Percentiles rank a stretch among this genome's conserved stretches.
Conservation (phyloP, 2,113 vertebrate species). For the Ranitomeya imitator region DNA sequence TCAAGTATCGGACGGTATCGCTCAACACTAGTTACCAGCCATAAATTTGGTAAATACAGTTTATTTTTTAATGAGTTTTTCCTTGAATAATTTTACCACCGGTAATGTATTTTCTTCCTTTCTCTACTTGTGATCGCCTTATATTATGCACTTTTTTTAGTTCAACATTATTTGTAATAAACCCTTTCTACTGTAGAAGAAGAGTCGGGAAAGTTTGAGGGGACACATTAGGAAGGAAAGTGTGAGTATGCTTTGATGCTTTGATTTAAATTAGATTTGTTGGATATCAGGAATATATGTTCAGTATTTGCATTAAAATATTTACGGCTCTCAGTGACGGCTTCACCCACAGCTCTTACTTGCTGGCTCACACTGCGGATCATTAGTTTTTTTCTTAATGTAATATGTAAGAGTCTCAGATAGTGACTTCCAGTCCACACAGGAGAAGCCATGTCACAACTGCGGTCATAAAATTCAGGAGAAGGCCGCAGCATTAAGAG, state of each 20-base stretch:
- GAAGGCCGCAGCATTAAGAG: too few species aligned
- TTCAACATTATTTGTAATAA: slow-evolving; percentile 28
- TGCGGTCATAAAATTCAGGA: too few species aligned
- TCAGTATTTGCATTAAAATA: too few species aligned
- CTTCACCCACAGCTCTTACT: too few species aligned
- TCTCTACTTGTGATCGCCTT: slow-evolving; percentile 38
- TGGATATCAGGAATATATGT: neutral
- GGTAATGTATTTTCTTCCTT: slow-evolving; percentile 17
- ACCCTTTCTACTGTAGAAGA: slow-evolving; percentile 9
- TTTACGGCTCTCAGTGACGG: too few species aligned
- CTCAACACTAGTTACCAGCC: slow-evolving; percentile 3
- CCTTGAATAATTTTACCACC: slow-evolving; percentile 49
- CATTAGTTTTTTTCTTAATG: too few species aligned
- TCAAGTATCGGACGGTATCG: too few species aligned
- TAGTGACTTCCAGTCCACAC: too few species aligned
- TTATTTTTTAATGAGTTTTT: slow-evolving; percentile 55
- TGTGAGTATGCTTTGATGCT: neutral
- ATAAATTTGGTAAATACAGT: slow-evolving; percentile 54
- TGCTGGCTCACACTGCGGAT: too few species aligned
- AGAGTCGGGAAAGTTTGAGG: neutral
- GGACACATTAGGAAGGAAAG: neutral
- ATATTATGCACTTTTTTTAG: slow-evolving; percentile 40
- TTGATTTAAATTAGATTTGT: neutral
- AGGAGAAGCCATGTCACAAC: too few species aligned
- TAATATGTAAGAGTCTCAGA: too few species aligned